Percentiles rank a stretch among this genome's conserved stretches.
Evolutionary conservation across 1,140 invertebrate species (phyloP).

Genomic region (Sarcophaga peregrina): DNA sequence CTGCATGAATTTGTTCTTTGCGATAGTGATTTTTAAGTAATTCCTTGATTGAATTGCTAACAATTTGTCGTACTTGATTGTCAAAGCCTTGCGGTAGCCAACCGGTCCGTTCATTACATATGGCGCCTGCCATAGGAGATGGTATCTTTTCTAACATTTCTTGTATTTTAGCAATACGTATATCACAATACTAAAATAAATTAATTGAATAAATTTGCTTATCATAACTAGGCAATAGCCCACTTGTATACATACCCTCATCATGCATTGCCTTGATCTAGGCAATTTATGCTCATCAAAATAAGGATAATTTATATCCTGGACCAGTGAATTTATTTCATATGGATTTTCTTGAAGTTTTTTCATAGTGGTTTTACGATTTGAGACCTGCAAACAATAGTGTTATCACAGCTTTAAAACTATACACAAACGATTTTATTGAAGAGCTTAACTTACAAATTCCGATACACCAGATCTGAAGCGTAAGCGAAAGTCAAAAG

Average conservation of each 20-base stretch:
- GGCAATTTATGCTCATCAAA: conserved; percentile 62
- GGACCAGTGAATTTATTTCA: conserved; percentile 48
- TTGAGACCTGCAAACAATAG: conserved; percentile 15
- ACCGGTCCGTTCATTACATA: conserved; percentile 79
- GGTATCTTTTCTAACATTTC: conserved; percentile 78
- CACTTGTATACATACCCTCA: conserved; percentile 50
- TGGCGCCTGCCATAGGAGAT: conserved; percentile 71
- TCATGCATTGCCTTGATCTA: conserved; percentile 59
- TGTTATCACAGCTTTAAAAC: background rate
- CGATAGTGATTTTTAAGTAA: conserved; percentile 69
- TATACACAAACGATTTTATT: background rate
- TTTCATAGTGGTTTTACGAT: conserved; percentile 38
- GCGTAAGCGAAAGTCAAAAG: conserved; percentile 85
- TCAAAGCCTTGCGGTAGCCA: conserved; percentile 79
- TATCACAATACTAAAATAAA: conserved; percentile 80
- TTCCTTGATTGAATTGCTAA: conserved; percentile 72
- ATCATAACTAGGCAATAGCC: conserved; percentile 14
- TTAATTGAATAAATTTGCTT: conserved; percentile 11
- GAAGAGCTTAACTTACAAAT: conserved; percentile 54
- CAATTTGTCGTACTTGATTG: conserved; percentile 75
- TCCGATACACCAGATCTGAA: conserved; percentile 61
- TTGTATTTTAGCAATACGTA: conserved; percentile 87
- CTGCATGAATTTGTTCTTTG: conserved; percentile 51
- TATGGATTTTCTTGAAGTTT: conserved; percentile 40
- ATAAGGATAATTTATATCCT: conserved; percentile 62